Percentiles rank a stretch among this genome's conserved stretches.
Evolutionary conservation across 1,140 invertebrate species (phyloP).

Genomic region (Drosophila obscura): DNA sequence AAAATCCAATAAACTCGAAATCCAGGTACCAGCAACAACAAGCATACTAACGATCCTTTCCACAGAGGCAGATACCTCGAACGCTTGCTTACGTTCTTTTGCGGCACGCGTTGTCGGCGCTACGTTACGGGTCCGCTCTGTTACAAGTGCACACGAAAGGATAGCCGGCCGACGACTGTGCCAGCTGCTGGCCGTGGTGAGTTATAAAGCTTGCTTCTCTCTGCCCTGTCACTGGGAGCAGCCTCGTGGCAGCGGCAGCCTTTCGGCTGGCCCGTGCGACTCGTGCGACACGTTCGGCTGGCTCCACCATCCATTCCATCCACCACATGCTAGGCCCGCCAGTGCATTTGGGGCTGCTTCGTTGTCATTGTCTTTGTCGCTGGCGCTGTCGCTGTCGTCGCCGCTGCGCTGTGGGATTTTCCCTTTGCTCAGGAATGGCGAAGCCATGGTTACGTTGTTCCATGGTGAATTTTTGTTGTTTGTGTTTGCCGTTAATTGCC

Average conservation of each 20-base stretch:
- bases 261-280: slow-evolving; percentile 18
- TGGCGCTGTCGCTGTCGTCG: slow-evolving; percentile 5
- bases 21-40: slow-evolving; percentile 14
- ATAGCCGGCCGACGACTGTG: slow-evolving; percentile 75
- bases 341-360: slow-evolving; percentile 38
- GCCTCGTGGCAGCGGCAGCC: slow-evolving; percentile 19
- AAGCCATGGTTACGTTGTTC: slow-evolving; percentile 27
- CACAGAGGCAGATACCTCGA: no score
- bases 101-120: not conserved
- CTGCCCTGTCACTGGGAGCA: not conserved
- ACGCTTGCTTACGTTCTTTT: slow-evolving; percentile 7
- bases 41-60: slow-evolving; percentile 9
- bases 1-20: slow-evolving; percentile 6
- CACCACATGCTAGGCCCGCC: slow-evolving; percentile 24
- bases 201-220: slow-evolving; percentile 39
- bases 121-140: not conserved
- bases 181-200: slow-evolving; percentile 47
- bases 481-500: not conserved
- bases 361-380: slow-evolving; percentile 1
- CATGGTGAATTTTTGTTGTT: slow-evolving; percentile 6
- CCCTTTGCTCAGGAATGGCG: slow-evolving; percentile 12
- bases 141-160: slow-evolving; percentile 51
- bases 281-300: slow-evolving; percentile 15
- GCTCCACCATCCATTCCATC: slow-evolving; percentile 5
- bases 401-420: slow-evolving; percentile 39